Conservation (phyloP, 2,888 invertebrate genomes). For the Disparrhopalites patrizii region DNA sequence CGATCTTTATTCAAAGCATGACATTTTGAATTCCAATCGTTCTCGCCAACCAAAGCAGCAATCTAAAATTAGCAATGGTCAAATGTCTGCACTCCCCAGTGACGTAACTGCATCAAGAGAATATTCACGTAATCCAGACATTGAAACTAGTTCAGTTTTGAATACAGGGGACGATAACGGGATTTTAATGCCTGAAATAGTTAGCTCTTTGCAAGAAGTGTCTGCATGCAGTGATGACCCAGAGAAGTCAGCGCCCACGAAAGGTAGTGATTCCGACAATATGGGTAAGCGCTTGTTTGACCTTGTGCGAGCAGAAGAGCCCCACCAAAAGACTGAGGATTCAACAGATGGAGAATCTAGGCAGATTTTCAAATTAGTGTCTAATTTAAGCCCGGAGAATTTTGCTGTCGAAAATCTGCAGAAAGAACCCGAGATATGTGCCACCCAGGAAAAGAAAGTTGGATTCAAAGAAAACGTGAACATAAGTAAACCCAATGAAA, state of each 20-base stretch:
- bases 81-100: neutral
- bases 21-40: constrained; percentile 21
- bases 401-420: neutral
- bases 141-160: neutral
- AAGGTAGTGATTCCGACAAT: neutral
- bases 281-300: constrained; percentile 4
- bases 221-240: too few species aligned
- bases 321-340: constrained; percentile 24
- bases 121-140: too few species aligned
- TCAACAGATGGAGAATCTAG: constrained; percentile 16
- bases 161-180: neutral
- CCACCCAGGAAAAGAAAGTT: neutral
- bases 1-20: constrained; percentile 17
- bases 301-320: neutral
- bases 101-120: neutral
- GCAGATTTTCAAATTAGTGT: constrained; percentile 12
- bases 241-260: neutral
- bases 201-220: neutral
- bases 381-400: constrained; percentile 18
- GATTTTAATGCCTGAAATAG: neutral
- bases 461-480: constrained; percentile 10
- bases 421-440: neutral
- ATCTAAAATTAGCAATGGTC: constrained; percentile 9
- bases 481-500: constrained; percentile 52
- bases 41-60: neutral